These are phyloP conservation scores for Hephaestus fuliginosus DNA, from an alignment of 2,797 vertebrate genomes.

Conservation along the genomic window DNA sequence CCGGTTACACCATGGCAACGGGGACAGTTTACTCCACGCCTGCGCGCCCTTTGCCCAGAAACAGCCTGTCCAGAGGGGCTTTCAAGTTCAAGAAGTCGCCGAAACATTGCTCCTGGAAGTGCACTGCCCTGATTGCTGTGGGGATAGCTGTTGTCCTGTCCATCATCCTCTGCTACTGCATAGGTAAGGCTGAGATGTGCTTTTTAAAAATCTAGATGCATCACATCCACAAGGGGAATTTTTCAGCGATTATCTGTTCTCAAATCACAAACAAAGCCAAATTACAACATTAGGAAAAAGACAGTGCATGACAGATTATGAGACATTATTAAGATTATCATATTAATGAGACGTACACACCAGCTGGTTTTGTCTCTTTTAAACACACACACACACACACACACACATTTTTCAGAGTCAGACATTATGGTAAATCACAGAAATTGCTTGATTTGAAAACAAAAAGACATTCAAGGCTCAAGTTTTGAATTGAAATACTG, in stretches of 20 bases:
- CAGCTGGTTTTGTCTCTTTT: background rate
- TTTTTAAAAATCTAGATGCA: background rate
- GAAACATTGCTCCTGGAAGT: conserved; percentile 99
- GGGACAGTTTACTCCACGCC: conserved; percentile 98
- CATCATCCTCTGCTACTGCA: conserved; percentile 96
- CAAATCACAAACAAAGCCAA: conserved; percentile 21
- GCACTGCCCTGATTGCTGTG: conserved; percentile 96
- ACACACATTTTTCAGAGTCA: background rate
- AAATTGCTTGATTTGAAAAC: background rate
- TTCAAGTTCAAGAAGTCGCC: conserved; percentile 99
- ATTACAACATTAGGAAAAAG: conserved; percentile 9
- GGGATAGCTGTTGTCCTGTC: conserved; percentile 95
- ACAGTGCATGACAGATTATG: conserved; percentile 9
- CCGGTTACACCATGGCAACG: conserved; percentile 99
- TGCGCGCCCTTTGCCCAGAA: conserved; percentile 95
- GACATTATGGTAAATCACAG: background rate
- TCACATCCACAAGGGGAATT: background rate
- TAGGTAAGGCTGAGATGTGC: conserved; percentile 87
- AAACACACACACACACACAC: conserved; percentile 5
- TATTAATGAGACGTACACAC: conserved; percentile 2
- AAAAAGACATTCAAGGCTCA: background rate
- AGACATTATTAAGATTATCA: conserved; percentile 22
- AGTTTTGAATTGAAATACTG: conserved; percentile 1
- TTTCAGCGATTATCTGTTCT: conserved; percentile 1
- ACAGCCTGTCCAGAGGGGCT: conserved; percentile 96